phyloP scores from a whole-genome alignment of 2,797 vertebrate genomes.

The Knipowitschia caucasica region DNA sequence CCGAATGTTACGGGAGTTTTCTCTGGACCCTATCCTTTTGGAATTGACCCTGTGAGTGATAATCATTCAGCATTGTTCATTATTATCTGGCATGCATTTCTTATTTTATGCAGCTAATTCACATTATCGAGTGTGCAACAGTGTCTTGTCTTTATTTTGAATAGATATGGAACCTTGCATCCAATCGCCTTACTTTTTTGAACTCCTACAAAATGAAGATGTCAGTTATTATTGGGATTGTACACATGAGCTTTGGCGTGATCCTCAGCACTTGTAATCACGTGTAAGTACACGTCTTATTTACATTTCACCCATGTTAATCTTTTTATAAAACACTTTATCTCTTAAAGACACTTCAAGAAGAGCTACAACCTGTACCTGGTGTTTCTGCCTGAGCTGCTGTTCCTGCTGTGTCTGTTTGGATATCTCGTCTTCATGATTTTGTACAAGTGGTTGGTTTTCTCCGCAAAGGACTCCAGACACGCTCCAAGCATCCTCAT shows the following conservation, averaged over 20 bases:
- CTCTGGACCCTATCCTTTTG: conserved; percentile 87
- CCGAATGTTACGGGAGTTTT: conserved; percentile 87
- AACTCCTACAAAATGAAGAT: conserved; percentile 99
- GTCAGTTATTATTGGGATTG: conserved; percentile 92
- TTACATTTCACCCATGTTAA: not conserved
- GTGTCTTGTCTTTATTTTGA: conserved; percentile 10
- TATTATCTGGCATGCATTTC: not conserved
- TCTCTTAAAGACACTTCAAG: conserved; percentile 83
- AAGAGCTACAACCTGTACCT: conserved; percentile 86
- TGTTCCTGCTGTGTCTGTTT: conserved; percentile 92
- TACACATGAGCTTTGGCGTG: conserved; percentile 94
- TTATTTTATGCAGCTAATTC: not conserved
- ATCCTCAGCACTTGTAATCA: conserved; percentile 90
- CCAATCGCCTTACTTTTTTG: conserved; percentile 91
- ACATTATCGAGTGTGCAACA: not conserved
- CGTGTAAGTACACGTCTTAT: conserved; percentile 77
- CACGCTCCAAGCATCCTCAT: conserved; percentile 92
- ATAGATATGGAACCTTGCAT: conserved; percentile 96
- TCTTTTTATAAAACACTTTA: not conserved
- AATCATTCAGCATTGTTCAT: not conserved
- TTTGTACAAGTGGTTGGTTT: conserved; percentile 90
- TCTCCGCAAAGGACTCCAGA: conserved; percentile 73
- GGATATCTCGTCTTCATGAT: conserved; percentile 97
- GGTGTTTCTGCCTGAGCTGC: conserved; percentile 89
- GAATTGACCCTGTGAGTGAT: conserved; percentile 93